These are phyloP conservation scores for Crioceris asparagi DNA, from an alignment of 2,888 invertebrate species.

Conservation along the genomic window DNA sequence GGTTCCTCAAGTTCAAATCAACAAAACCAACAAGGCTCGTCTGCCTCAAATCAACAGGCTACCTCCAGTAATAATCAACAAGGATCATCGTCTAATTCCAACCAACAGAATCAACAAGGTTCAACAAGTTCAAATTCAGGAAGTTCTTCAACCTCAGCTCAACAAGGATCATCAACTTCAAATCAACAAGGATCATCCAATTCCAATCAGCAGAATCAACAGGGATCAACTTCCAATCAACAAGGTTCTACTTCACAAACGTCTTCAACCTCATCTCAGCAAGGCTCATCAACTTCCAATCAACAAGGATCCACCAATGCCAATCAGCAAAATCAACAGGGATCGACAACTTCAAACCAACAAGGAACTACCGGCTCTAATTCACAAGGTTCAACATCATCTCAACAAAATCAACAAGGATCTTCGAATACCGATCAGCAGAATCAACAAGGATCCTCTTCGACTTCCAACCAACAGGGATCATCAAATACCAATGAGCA, in stretches of 20 bases:
- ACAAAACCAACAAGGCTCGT: constrained; percentile 10
- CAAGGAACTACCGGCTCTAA: constrained; percentile 11
- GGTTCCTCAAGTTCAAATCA: constrained; percentile 6
- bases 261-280: not conserved
- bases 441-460: constrained; percentile 9
- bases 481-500: too few relatives aligned
- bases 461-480: constrained; percentile 30
- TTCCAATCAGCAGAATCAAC: constrained; percentile 2
- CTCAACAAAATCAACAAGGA: constrained; percentile 31
- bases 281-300: constrained; percentile 2
- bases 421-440: too few relatives aligned
- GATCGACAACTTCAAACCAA: constrained; percentile 4
- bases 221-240: not conserved
- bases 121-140: constrained; percentile 3
- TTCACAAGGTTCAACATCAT: constrained; percentile 11
- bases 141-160: constrained; percentile 7
- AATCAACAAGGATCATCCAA: constrained; percentile 6
- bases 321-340: constrained; percentile 5
- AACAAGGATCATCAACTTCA: constrained; percentile 9
- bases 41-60: not conserved
- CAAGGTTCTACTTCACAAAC: not conserved
- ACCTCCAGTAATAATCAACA: constrained; percentile 4
- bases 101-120: constrained; percentile 10
- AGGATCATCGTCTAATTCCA: constrained; percentile 4
- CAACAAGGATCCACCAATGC: not conserved